A percentile compares a stretch with the other conserved stretches of the same genome.
Conservation (phyloP, 2,888 invertebrate genomes). For the Coelinius sp. region DNA sequence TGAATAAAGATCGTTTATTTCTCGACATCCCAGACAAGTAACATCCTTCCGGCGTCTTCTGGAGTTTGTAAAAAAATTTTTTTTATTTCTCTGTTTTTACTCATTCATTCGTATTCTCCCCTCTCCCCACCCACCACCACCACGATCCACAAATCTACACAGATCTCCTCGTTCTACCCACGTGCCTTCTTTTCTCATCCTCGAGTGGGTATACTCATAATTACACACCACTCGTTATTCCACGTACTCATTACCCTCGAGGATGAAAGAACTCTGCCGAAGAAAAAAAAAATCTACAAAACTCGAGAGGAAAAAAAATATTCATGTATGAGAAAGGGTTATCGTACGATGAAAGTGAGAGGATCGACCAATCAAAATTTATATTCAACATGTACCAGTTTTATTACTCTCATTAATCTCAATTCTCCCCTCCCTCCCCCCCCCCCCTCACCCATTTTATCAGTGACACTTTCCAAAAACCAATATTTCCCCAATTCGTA, state of each 20-base stretch:
- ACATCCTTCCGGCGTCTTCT: neutral
- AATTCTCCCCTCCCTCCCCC: neutral
- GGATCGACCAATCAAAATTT: slow-evolving; percentile 51
- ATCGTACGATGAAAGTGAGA: slow-evolving; percentile 68
- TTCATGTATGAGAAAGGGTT: slow-evolving; percentile 58
- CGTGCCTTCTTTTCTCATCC: slow-evolving; percentile 22
- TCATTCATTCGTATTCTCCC: neutral
- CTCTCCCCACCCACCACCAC: neutral
- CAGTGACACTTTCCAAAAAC: neutral
- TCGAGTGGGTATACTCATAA: slow-evolving; percentile 24
- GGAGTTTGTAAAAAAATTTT: neutral
- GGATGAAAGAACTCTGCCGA: slow-evolving; percentile 4
- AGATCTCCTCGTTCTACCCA: slow-evolving; percentile 16
- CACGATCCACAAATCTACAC: neutral
- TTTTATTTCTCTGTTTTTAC: neutral
- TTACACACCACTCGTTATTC: slow-evolving; percentile 19
- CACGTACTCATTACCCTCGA: slow-evolving; percentile 8
- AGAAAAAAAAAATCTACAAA: neutral
- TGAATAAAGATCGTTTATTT: neutral
- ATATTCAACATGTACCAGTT: slow-evolving; percentile 34
- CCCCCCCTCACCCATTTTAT: no score
- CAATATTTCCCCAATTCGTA: neutral
- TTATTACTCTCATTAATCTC: neutral
- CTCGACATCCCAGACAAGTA: neutral
- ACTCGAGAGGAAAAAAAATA: slow-evolving; percentile 38